Evolutionary conservation across 2,113 vertebrate species (phyloP), one percentile per base, ranked within the genome.

Genomic region (Tympanuchus pallidicinctus): DNA sequence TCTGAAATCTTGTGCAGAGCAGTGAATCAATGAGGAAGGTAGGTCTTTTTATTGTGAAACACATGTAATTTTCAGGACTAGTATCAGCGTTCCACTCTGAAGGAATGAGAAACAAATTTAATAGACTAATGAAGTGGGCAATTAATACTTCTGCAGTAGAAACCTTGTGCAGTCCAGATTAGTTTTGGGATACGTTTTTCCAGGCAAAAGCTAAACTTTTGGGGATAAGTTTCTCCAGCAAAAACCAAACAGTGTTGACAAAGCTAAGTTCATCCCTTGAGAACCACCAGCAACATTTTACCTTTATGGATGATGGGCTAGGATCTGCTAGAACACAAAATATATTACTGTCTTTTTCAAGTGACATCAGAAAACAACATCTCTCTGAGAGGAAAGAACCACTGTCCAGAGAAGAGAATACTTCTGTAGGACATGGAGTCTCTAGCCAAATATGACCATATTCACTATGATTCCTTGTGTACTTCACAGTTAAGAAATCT

Each of bases 401-500:
- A 63, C 91, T 89, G 82, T 92, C 54, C 76, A 91, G 78, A 89
- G 27, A 65, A 65, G 40, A 43, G 18, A 87, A 82, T 34, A 15
- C 11, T 87, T 86, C 78, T 66, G 74, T 91, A 82, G 86, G 57
- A 75, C 0, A 1, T 87, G 40, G 45, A 10, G 17, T 94, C 63
- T 79, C 13, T 65, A 84, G 91, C 89, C 84, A 94, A 95, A 90
- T 72, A 93, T 3, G 93, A 94, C 91, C 89, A 87, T 54, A 79
- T 67, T 94, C 85, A 94, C 82, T 71, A 87, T 73, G 92, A 63
- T 82, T 92, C 36, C 78, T 75, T 66, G 54, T 85, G 85, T 85
- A 27, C 59, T 92, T 94, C 84, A 82, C 66, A 52, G 78, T 89
- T 87, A 92, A 92, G 87, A 87, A 95, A 94, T 82, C 63, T 85